Conservation (phyloP, 2,797 vertebrate genomes). For the Cottoperca gobio region DNA sequence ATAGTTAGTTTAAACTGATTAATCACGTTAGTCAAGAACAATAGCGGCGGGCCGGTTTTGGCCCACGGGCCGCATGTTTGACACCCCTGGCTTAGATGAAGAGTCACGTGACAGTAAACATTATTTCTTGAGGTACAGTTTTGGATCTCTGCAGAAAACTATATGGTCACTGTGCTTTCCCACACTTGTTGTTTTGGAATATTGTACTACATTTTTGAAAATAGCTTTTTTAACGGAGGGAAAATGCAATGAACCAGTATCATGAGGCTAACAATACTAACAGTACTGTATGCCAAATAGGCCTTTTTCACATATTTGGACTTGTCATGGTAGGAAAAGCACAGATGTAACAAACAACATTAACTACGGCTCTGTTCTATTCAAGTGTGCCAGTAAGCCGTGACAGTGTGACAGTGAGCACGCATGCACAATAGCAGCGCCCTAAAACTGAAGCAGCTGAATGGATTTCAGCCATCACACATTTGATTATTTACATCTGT, state of each 20-base stretch:
- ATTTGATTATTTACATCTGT: not conserved
- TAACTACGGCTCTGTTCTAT: not conserved
- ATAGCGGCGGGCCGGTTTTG: too few species aligned
- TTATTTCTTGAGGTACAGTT: not conserved
- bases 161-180: not conserved
- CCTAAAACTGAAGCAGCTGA: not conserved
- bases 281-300: not conserved
- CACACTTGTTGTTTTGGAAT: not conserved
- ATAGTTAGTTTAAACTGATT: not conserved
- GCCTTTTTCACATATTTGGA: not conserved
- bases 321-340: not conserved
- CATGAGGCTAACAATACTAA: not conserved
- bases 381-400: not conserved
- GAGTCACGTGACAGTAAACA: not conserved
- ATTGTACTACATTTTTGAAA: not conserved
- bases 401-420: not conserved
- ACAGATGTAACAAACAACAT: not conserved
- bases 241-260: constrained; percentile 2
- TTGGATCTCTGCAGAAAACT: not conserved
- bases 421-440: not conserved
- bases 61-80: too few species aligned
- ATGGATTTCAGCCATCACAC: constrained; percentile 1
- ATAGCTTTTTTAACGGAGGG: not conserved
- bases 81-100: constrained; percentile 1
- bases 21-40: too few species aligned